phyloP scores from a whole-genome alignment of 2,113 vertebrate species.

The Amphiprion percula region DNA sequence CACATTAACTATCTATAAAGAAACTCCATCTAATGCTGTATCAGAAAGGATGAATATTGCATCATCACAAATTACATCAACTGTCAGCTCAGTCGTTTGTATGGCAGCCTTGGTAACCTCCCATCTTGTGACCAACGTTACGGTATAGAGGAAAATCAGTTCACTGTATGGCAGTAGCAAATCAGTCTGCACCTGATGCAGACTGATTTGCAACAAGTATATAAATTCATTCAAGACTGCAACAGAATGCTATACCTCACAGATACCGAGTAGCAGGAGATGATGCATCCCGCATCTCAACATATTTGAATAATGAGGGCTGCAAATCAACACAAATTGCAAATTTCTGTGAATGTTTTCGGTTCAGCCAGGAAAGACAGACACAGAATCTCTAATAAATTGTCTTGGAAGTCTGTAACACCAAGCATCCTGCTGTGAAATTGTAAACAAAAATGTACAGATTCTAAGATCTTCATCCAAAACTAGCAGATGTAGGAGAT shows the following conservation, averaged over 20 bases:
- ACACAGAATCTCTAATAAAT: no score
- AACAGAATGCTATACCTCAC: not conserved
- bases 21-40: not conserved
- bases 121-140: conserved; percentile 2
- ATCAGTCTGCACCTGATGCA: not conserved
- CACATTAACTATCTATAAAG: not conserved
- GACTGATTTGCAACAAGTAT: not conserved
- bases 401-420: no score
- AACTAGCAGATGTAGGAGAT: not conserved
- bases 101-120: conserved; percentile 5
- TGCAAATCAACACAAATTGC: not conserved
- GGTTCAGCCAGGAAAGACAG: no score
- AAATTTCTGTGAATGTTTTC: not conserved
- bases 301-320: not conserved
- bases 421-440: not conserved
- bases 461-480: not conserved
- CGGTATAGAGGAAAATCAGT: not conserved
- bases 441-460: conserved; percentile 2
- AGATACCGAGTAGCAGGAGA: conserved; percentile 1
- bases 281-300: not conserved
- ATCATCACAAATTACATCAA: conserved; percentile 10
- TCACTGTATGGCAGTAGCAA: conserved; percentile 9
- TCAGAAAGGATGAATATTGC: not conserved
- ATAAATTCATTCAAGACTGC: not conserved
- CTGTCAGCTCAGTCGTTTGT: not conserved